Evolutionary conservation across 2,888 invertebrate genomes (phyloP).

Genomic region (Chydorus sphaericus): DNA sequence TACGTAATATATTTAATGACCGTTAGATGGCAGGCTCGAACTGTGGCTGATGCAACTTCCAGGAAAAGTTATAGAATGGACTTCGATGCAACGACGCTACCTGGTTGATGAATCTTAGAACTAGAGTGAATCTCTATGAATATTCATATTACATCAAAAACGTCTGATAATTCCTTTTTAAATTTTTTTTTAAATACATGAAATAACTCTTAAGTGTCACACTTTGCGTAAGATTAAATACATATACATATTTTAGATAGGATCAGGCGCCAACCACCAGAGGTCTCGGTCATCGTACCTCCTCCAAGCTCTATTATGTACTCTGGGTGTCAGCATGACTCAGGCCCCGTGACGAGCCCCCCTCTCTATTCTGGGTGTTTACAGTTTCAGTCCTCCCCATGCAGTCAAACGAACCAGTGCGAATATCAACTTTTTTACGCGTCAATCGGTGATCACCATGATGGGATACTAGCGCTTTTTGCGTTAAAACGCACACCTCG

Average conservation of each 20-base stretch:
- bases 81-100: neutral
- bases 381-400: constrained; percentile 24
- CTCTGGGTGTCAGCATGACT: too few species aligned
- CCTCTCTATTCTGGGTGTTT: too few species aligned
- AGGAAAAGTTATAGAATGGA: neutral
- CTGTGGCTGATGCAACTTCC: neutral
- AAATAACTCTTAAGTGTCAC: too few species aligned
- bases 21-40: neutral
- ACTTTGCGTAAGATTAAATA: neutral
- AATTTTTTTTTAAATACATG: too few species aligned
- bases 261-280: neutral
- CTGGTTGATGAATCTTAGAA: neutral
- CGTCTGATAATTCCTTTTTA: too few species aligned
- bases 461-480: constrained; percentile 56
- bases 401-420: constrained; percentile 26
- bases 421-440: constrained; percentile 35
- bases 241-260: neutral
- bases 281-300: too few species aligned
- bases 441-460: constrained; percentile 33
- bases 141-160: neutral
- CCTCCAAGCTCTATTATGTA: too few species aligned
- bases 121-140: neutral
- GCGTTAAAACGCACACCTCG: constrained; percentile 44
- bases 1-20: neutral
- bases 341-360: too few species aligned